phyloP scores from a whole-genome alignment of 2,888 invertebrate species.

The Thereva unica region DNA sequence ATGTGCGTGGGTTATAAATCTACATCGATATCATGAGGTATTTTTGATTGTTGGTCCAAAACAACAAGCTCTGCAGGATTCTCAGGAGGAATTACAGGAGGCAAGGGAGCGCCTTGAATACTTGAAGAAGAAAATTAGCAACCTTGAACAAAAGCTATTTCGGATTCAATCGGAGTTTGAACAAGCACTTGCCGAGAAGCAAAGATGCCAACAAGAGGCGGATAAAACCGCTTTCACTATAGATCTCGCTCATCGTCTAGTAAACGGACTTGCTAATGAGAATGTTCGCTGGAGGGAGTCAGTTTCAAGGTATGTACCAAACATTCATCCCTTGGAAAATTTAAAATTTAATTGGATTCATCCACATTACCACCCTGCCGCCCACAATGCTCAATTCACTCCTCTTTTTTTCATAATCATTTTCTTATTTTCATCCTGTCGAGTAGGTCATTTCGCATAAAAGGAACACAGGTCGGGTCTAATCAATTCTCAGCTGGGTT shows the following conservation, averaged over 20 bases:
- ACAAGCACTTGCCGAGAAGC: slow-evolving; percentile 81
- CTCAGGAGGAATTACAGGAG: slow-evolving; percentile 81
- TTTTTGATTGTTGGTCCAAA: slow-evolving; percentile 93
- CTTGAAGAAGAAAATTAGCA: slow-evolving; percentile 73
- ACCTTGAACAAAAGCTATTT: slow-evolving; percentile 73
- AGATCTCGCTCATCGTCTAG: slow-evolving; percentile 87
- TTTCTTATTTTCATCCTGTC: too few species aligned
- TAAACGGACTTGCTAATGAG: slow-evolving; percentile 92
- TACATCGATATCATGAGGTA: slow-evolving; percentile 86
- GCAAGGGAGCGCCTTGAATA: slow-evolving; percentile 79
- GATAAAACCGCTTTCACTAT: slow-evolving; percentile 88
- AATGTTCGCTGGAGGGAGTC: slow-evolving; percentile 63
- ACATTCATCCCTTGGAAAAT: slow-evolving; percentile 6
- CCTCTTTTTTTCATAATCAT: too few species aligned
- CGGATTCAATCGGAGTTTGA: slow-evolving; percentile 83
- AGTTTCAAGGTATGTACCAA: slow-evolving; percentile 50
- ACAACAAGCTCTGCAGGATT: slow-evolving; percentile 80
- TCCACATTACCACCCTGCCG: too few species aligned
- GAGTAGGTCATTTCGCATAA: too few species aligned
- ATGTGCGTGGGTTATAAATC: slow-evolving; percentile 94
- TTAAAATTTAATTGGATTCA: slow-evolving; percentile 10
- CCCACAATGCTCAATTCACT: too few species aligned
- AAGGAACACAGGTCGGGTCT: too few species aligned
- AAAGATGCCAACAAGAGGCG: slow-evolving; percentile 90
- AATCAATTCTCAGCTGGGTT: too few species aligned